Conservation (phyloP, 2,888 invertebrate genomes). For the Sialis lutaria region DNA sequence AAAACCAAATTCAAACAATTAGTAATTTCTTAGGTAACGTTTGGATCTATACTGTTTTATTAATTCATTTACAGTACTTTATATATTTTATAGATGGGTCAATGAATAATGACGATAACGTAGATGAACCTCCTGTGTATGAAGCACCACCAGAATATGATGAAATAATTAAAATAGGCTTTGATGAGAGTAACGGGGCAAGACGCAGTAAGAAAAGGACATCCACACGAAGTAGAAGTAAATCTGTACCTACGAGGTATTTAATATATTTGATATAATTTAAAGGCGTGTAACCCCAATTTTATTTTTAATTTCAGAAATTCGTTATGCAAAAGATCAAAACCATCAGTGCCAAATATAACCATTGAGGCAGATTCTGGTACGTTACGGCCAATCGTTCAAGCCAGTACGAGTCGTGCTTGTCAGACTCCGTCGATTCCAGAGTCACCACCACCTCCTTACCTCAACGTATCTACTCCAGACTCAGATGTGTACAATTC, state of each 20-base stretch:
- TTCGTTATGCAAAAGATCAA: background rate
- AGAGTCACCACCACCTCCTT: slow-evolving; percentile 1
- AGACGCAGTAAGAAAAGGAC: background rate
- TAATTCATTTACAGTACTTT: background rate
- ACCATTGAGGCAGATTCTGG: background rate
- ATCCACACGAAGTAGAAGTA: background rate
- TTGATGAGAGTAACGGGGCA: background rate
- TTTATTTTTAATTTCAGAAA: background rate
- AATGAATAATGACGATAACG: slow-evolving; percentile 27
- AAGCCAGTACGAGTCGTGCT: background rate
- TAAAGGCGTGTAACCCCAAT: background rate
- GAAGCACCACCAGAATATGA: slow-evolving; percentile 57
- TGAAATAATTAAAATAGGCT: slow-evolving; percentile 38
- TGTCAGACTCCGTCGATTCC: background rate
- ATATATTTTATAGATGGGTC: slow-evolving; percentile 24
- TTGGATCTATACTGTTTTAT: background rate
- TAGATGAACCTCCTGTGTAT: slow-evolving; percentile 47
- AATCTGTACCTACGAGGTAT: slow-evolving; percentile 1
- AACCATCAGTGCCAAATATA: background rate
- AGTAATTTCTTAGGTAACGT: slow-evolving; percentile 42
- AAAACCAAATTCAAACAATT: slow-evolving; percentile 47
- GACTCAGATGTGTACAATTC: background rate
- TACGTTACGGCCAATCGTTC: background rate
- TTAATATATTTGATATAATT: background rate
- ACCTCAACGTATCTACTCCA: background rate